Percentiles rank a stretch among this genome's conserved stretches.
Conservation (phyloP, 2,113 vertebrate genomes). For the Casuarius casuarius region DNA sequence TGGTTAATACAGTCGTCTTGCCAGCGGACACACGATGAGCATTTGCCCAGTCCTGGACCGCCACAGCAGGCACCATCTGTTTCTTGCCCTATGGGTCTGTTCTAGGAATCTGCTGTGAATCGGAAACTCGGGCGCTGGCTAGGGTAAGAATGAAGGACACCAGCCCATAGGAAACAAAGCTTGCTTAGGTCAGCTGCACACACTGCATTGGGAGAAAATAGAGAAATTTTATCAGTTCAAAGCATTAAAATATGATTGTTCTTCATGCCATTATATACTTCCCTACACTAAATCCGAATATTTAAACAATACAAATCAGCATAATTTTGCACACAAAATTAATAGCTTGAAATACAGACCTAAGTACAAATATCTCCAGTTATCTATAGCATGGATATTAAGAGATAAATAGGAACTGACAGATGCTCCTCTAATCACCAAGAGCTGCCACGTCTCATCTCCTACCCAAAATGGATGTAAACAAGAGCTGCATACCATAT, state of each 20-base stretch:
- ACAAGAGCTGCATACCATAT: slow-evolving; percentile 1
- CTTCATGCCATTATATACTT: not conserved
- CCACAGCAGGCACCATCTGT: not conserved
- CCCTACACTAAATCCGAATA: not conserved
- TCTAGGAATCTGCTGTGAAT: not conserved
- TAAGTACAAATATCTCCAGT: not conserved
- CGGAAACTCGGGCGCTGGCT: not conserved
- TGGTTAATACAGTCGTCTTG: not conserved
- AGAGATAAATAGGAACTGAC: slow-evolving; percentile 58
- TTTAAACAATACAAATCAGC: not conserved
- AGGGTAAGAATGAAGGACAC: not conserved
- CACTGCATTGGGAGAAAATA: not conserved
- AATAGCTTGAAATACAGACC: not conserved
- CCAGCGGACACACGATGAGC: not conserved
- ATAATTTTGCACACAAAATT: not conserved
- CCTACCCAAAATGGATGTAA: slow-evolving; percentile 17
- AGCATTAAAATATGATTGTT: not conserved
- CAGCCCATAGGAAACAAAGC: not conserved
- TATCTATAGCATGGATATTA: slow-evolving; percentile 24
- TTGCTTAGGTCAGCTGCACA: not conserved
- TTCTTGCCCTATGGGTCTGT: not conserved
- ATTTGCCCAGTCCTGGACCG: not conserved
- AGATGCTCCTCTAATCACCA: slow-evolving; percentile 57
- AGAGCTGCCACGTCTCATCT: slow-evolving; percentile 64
- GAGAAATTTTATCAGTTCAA: not conserved